Evolutionary conservation across 2,797 vertebrate genomes (phyloP).

Genomic region (Orientallactaga sibirica): DNA sequence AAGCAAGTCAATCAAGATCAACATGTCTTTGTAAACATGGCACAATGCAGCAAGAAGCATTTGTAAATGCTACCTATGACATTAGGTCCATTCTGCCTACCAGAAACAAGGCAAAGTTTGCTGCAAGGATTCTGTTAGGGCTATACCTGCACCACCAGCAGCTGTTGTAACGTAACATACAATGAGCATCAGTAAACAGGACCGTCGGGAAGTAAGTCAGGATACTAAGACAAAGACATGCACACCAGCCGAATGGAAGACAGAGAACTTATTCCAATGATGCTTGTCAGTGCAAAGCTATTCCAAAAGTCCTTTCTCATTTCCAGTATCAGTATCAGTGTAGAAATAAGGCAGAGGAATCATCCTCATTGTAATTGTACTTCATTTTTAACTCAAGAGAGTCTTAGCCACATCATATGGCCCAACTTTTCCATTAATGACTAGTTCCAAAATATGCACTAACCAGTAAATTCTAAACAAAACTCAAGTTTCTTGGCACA

Average conservation of each 20-base stretch:
- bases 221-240: neutral
- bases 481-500: slow-evolving; percentile 22
- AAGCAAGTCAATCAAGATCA: slow-evolving; percentile 5
- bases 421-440: slow-evolving; percentile 17
- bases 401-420: slow-evolving; percentile 13
- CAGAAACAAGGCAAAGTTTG: slow-evolving; percentile 12
- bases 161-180: neutral
- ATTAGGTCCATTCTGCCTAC: neutral
- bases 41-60: neutral
- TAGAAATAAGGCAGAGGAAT: slow-evolving; percentile 21
- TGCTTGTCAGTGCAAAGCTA: neutral
- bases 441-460: slow-evolving; percentile 1
- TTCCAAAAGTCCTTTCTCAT: slow-evolving; percentile 32
- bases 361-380: neutral
- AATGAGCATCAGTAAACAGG: neutral
- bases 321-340: neutral
- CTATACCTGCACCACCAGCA: neutral
- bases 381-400: slow-evolving; percentile 15
- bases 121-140: neutral
- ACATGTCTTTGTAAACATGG: neutral
- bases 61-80: neutral
- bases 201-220: neutral
- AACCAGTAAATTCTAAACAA: slow-evolving; percentile 32
- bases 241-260: neutral
- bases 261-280: neutral